phyloP scores from a whole-genome alignment of 2,888 invertebrate species.

The Malachius bipustulatus region DNA sequence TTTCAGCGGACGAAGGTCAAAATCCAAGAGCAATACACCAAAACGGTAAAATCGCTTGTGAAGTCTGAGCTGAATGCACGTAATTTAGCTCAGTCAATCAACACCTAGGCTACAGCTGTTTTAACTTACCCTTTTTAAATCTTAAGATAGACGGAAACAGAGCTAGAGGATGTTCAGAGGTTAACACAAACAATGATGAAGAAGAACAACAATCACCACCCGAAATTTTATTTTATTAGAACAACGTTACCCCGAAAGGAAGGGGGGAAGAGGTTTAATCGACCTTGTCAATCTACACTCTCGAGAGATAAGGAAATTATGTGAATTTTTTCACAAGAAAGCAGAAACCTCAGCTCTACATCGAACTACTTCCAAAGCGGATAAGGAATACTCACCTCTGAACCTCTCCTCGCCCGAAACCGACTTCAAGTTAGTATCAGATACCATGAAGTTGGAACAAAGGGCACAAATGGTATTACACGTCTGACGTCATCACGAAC shows the following conservation, averaged over 20 bases:
- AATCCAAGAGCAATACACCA: background rate
- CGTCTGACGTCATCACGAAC: background rate
- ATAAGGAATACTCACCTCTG: background rate
- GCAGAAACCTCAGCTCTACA: background rate
- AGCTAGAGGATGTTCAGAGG: background rate
- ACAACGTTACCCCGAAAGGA: background rate
- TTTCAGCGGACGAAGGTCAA: background rate
- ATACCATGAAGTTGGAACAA: background rate
- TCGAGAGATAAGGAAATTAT: background rate
- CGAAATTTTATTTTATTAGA: background rate
- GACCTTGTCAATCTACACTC: background rate
- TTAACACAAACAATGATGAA: background rate
- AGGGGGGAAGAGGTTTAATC: background rate
- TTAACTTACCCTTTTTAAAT: no score
- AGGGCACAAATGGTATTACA: background rate
- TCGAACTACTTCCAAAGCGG: background rate
- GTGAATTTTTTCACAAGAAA: background rate
- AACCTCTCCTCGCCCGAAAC: background rate
- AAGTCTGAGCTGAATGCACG: slow-evolving; percentile 2
- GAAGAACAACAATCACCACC: background rate
- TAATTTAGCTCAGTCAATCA: background rate
- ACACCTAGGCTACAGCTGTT: background rate
- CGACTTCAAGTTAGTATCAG: background rate
- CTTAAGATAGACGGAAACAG: slow-evolving; percentile 1
- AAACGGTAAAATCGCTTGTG: background rate